phyloP scores from a whole-genome alignment of 2,888 invertebrate species.

The Aquatica leii region DNA sequence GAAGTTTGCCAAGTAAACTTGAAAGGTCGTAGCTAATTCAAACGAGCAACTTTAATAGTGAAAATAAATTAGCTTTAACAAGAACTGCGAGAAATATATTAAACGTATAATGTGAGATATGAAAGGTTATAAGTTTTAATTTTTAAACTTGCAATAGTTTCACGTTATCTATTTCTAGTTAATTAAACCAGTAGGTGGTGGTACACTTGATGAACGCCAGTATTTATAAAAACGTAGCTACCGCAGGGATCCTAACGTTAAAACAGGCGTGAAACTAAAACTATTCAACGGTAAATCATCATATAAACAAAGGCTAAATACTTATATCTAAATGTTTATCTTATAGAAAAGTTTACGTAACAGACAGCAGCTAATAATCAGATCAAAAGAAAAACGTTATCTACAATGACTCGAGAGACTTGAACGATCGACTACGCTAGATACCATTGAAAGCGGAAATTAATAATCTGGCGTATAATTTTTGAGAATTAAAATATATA shows the following conservation, averaged over 20 bases:
- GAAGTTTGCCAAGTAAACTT: conserved; percentile 43
- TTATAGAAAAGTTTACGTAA: not conserved
- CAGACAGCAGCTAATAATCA: not conserved
- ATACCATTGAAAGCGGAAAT: no score
- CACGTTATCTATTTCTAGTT: conserved; percentile 28
- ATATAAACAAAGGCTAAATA: conserved; percentile 11
- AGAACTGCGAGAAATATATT: conserved; percentile 17
- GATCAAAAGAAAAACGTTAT: not conserved
- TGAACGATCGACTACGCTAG: no score
- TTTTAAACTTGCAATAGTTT: conserved; percentile 25
- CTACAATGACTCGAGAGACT: no score
- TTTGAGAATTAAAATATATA: no score
- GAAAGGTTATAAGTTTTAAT: conserved; percentile 42
- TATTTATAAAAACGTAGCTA: conserved; percentile 29
- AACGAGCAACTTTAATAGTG: no score
- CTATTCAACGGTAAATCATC: conserved; percentile 23
- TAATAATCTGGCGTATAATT: no score
- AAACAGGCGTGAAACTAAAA: conserved; percentile 19
- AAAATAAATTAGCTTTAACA: conserved; percentile 48
- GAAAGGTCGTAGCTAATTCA: conserved; percentile 47
- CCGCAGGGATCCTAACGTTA: conserved; percentile 27
- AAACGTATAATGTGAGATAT: conserved; percentile 34
- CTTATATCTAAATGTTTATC: not conserved
- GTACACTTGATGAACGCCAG: conserved; percentile 25
- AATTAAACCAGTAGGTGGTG: conserved; percentile 35